Evolutionary conservation across 2,888 invertebrate species (phyloP).

Genomic region (Athalia rosae): DNA sequence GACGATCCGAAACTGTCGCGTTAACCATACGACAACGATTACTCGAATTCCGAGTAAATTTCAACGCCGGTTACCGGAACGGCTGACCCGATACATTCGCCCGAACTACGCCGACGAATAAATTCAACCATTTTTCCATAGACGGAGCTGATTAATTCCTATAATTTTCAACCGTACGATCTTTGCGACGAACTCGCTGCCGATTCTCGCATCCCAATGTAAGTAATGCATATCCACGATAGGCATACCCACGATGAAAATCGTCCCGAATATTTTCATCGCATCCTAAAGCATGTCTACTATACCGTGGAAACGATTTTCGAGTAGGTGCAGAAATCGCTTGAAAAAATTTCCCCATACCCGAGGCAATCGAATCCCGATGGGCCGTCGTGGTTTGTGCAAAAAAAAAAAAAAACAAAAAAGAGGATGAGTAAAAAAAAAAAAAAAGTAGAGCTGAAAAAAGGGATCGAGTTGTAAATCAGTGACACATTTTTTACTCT

Average conservation of each 20-base stretch:
- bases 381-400: background rate
- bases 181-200: background rate
- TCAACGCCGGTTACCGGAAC: slow-evolving; percentile 12
- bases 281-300: slow-evolving; percentile 8
- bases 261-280: background rate
- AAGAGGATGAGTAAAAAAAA: background rate
- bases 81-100: background rate
- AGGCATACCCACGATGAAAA: too few species aligned
- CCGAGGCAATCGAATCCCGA: slow-evolving; percentile 30
- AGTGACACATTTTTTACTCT: slow-evolving; percentile 41
- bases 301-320: background rate
- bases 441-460: background rate
- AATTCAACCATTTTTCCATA: background rate
- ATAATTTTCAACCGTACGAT: background rate
- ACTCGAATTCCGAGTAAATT: slow-evolving; percentile 36
- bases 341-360: slow-evolving; percentile 10
- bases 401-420: background rate
- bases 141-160: background rate
- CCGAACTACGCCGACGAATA: background rate
- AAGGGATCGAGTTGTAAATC: slow-evolving; percentile 26
- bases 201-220: slow-evolving; percentile 4
- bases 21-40: slow-evolving; percentile 30
- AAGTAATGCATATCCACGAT: background rate
- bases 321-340: slow-evolving; percentile 31
- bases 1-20: slow-evolving; percentile 25